Percentiles rank a stretch among this genome's conserved stretches.
These are phyloP conservation scores for Microtus oregoni DNA, from an alignment of 2,113 vertebrate genomes.

Conservation along the genomic window DNA sequence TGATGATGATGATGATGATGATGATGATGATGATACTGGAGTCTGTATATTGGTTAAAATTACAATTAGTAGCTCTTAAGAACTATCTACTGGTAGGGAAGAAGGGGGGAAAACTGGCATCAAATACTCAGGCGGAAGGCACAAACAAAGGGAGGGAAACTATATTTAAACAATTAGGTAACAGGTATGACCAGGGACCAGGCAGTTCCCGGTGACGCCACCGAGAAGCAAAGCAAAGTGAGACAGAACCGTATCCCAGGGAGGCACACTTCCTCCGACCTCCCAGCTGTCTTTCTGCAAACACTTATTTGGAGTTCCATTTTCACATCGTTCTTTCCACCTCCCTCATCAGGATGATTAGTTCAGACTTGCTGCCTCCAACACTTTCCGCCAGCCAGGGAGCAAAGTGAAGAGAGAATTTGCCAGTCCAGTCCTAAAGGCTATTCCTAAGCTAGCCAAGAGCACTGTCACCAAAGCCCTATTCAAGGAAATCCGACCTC, in stretches of 20 bases:
- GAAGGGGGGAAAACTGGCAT: background rate
- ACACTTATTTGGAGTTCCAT: constrained; percentile 53
- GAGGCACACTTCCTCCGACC: background rate
- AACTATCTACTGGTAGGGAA: background rate
- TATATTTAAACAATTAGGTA: background rate
- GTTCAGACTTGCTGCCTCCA: constrained; percentile 59
- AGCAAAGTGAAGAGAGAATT: background rate
- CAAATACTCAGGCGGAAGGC: background rate
- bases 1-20: no score
- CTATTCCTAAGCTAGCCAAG: background rate
- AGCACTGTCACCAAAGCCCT: background rate
- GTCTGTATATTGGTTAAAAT: background rate
- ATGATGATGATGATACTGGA: background rate
- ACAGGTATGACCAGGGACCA: background rate
- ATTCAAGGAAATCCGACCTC: constrained; percentile 36
- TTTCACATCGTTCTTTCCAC: constrained; percentile 34
- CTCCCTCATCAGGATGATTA: constrained; percentile 17
- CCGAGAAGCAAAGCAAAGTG: background rate
- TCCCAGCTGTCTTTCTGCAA: constrained; percentile 25
- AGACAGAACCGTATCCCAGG: background rate
- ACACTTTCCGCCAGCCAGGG: constrained; percentile 19
- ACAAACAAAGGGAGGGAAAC: constrained; percentile 16
- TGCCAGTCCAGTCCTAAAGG: constrained; percentile 6
- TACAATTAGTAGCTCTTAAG: background rate
- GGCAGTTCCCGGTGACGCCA: background rate